phyloP scores from a whole-genome alignment of 1,140 invertebrate species.

The Drosophila pseudoobscura region DNA sequence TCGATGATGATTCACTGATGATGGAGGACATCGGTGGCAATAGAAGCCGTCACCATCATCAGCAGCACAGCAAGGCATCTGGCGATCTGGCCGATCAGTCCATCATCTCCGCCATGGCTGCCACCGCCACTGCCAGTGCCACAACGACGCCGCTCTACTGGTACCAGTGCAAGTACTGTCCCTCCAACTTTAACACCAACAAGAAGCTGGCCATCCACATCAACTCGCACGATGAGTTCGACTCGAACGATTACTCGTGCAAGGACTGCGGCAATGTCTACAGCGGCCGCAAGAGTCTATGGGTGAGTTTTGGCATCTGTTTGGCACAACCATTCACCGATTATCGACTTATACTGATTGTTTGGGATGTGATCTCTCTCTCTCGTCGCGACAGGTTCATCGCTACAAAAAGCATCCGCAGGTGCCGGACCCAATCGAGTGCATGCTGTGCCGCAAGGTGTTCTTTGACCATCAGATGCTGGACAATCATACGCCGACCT shows the following conservation, averaged over 20 bases:
- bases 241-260: constrained; percentile 82
- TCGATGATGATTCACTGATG: constrained; percentile 22
- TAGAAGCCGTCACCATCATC: neutral
- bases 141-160: constrained; percentile 63
- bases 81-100: constrained; percentile 27
- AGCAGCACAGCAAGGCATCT: neutral
- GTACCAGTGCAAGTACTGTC: constrained; percentile 83
- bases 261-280: constrained; percentile 83
- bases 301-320: constrained; percentile 52
- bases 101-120: neutral
- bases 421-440: constrained; percentile 76
- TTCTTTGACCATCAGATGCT: constrained; percentile 82
- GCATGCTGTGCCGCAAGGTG: constrained; percentile 76
- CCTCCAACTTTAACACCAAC: constrained; percentile 81
- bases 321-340: too few relatives aligned
- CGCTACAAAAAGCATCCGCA: constrained; percentile 83
- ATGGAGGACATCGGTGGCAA: neutral
- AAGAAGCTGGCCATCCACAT: constrained; percentile 83
- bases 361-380: neutral
- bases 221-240: constrained; percentile 82
- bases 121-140: neutral
- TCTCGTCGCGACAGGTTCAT: constrained; percentile 56
- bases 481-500: constrained; percentile 78
- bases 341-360: neutral
- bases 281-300: constrained; percentile 81